Conservation (phyloP, 35 echinoderm and acorn worm genomes). For the Lytechinus variegatus region DNA sequence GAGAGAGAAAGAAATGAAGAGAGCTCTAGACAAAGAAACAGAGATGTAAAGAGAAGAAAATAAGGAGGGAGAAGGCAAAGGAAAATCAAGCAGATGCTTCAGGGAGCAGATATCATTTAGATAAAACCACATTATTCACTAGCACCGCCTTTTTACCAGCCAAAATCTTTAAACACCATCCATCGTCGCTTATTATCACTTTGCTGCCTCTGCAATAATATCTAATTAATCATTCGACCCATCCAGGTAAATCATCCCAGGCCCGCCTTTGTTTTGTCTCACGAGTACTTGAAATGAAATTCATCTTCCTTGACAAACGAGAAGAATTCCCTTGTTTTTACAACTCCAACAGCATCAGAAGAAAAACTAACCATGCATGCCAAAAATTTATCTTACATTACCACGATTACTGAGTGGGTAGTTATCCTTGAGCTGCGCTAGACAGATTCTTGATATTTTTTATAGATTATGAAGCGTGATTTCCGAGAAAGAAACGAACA, state of each 20-base stretch:
- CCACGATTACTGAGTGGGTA: not conserved
- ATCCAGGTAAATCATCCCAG: not conserved
- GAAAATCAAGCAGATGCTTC: no score
- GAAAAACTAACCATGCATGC: not conserved
- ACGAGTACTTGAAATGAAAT: not conserved
- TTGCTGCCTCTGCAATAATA: not conserved
- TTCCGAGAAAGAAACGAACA: not conserved
- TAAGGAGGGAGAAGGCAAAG: no score
- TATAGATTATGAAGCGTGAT: not conserved
- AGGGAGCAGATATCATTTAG: no score
- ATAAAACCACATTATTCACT: not conserved
- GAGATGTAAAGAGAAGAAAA: not conserved
- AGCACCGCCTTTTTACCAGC: not conserved
- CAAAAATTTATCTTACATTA: not conserved
- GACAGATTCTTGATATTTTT: not conserved
- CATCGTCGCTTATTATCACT: not conserved
- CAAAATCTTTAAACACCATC: not conserved
- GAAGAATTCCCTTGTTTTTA: not conserved
- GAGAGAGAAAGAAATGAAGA: not conserved
- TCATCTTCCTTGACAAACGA: not conserved
- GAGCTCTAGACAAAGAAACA: not conserved
- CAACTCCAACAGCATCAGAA: not conserved
- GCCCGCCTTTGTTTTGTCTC: not conserved
- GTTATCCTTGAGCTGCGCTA: not conserved
- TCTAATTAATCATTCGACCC: not conserved